Evolutionary conservation across 2,797 vertebrate genomes (phyloP), one percentile per base, ranked within the genome.

Genomic region (Garrulus glandarius): DNA sequence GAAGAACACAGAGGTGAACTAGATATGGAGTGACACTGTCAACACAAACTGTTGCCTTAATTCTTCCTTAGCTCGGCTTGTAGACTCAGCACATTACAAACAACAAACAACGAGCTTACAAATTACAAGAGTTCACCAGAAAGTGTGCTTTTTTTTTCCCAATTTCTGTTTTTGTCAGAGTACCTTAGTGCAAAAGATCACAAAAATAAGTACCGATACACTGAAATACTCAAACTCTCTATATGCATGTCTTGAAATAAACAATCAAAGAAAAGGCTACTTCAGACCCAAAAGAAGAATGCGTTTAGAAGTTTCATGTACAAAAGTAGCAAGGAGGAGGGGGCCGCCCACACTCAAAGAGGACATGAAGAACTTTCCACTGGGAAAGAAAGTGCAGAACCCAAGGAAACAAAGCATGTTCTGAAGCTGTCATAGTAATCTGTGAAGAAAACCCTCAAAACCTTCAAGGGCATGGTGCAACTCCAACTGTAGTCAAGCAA

Each of bases 71-170:
- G 85, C 76, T 96, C 1, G 68, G 60, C 84, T 96, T 92, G 55
- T 92, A 94, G 94, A 97, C 85, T 96, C 89, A 75, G 80, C 94
- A 96, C 75, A 67, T 84, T 94, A 96, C 76, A 95, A 96, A 97
- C 84, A 83, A 97, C 81, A 95, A 88, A 96, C 60, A 92, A 86
- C 19, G 37, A 95, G 83, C 83, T 96, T 94, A 97, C 92, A 95
- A 93, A 95, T 91, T 95, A 97, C 79, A 97, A 81, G 55, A 96
- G 84, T 92, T 97, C 82, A 96, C 89, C 92, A 92, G 74, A 95
- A 97, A 96, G 82, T 97, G 94, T 97, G 89, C 87, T 97, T 90
- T 93, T 91, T 91, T 60, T 26, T 29, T 3, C 46, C 53, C 41
- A 56, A 34, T 57, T 97, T 97, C 93, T n/a, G 76, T 75, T 75